phyloP scores from a whole-genome alignment of 2,113 vertebrate genomes.

The Euleptes europaea region DNA sequence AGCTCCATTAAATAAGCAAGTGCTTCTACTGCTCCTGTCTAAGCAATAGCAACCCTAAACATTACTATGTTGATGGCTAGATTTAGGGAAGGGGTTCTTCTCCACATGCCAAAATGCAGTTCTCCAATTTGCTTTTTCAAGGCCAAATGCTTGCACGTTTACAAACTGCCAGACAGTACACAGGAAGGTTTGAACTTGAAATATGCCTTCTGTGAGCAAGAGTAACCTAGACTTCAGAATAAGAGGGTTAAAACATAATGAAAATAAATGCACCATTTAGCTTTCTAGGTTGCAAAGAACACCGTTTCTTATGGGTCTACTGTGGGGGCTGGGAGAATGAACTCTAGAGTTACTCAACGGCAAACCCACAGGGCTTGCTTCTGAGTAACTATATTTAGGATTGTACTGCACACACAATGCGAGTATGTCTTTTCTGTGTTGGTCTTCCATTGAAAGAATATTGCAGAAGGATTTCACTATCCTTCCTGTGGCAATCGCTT shows the following conservation, averaged over 20 bases:
- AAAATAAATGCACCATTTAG: neutral
- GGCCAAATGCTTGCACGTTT: neutral
- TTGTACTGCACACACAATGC: neutral
- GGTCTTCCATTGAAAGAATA: neutral
- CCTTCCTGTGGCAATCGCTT: neutral
- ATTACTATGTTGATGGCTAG: neutral
- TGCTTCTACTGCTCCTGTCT: neutral
- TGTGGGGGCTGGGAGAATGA: neutral
- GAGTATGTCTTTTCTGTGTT: neutral
- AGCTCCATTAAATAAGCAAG: neutral
- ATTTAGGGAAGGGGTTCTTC: neutral
- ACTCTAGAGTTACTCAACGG: neutral
- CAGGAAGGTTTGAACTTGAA: neutral
- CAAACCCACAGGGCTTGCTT: neutral
- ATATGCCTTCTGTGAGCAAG: neutral
- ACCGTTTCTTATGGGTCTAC: neutral
- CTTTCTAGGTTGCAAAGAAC: neutral
- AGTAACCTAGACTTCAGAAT: neutral
- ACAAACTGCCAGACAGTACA: neutral
- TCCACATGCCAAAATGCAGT: neutral
- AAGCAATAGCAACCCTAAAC: neutral
- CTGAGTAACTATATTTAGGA: neutral
- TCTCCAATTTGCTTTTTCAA: neutral
- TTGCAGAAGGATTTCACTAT: neutral
- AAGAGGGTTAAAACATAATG: neutral